These are phyloP conservation scores for Aporophyla nigra DNA, from an alignment of 2,888 invertebrate species.

Conservation along the genomic window DNA sequence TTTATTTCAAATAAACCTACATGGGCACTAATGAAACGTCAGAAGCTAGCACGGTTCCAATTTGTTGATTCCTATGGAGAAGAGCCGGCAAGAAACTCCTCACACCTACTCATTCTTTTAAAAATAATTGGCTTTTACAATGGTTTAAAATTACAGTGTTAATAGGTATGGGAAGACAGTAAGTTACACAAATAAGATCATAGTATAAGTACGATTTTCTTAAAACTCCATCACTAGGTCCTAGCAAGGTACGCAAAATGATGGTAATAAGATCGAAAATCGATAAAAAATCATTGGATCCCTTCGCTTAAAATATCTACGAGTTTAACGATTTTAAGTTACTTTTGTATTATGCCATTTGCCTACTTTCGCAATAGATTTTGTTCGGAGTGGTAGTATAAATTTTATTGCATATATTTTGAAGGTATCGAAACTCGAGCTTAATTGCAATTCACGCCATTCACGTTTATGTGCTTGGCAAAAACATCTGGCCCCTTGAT, in stretches of 20 bases:
- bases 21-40: too few species aligned
- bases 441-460: conserved; percentile 88
- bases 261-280: conserved; percentile 13
- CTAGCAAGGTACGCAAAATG: neutral
- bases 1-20: too few species aligned
- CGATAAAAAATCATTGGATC: conserved; percentile 7
- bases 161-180: too few species aligned
- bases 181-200: neutral
- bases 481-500: conserved; percentile 88
- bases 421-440: conserved; percentile 86
- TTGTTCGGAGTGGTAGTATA: conserved; percentile 75
- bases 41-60: too few species aligned
- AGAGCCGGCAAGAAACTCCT: too few species aligned
- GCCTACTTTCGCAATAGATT: conserved; percentile 66
- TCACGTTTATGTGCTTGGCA: conserved; percentile 85
- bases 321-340: conserved; percentile 24
- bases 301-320: neutral
- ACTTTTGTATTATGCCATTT: conserved; percentile 50
- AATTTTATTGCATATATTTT: conserved; percentile 84
- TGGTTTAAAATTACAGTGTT: too few species aligned
- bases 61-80: too few species aligned
- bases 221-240: neutral
- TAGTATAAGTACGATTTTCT: neutral
- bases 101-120: too few species aligned
- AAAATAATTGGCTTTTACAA: too few species aligned